Evolutionary conservation across 2,797 vertebrate species (phyloP).

Genomic region (Triplophysa bombifrons): DNA sequence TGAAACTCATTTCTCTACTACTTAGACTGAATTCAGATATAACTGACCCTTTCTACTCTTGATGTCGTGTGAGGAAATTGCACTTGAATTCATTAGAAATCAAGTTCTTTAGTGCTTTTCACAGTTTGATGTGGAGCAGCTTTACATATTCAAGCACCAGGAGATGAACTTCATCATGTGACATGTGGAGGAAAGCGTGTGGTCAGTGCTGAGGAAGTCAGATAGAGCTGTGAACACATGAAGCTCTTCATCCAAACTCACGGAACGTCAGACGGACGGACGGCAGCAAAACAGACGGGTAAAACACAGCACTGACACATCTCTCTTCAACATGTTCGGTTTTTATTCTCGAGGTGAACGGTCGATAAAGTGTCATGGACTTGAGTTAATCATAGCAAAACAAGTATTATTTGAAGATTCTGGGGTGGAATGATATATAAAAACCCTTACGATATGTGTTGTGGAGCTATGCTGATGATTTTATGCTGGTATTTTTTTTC

Average conservation of each 20-base stretch:
- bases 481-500: not conserved
- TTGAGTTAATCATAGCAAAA: not conserved
- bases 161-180: not conserved
- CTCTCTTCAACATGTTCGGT: too few relatives aligned
- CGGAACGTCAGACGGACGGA: not conserved
- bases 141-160: not conserved
- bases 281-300: not conserved
- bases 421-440: too few relatives aligned
- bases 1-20: too few relatives aligned
- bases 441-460: too few relatives aligned
- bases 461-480: too few relatives aligned
- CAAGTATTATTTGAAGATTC: not conserved
- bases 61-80: too few relatives aligned
- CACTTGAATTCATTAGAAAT: too few relatives aligned
- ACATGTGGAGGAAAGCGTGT: not conserved
- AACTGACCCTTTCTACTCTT: too few relatives aligned
- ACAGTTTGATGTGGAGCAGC: too few relatives aligned
- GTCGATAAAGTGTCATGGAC: too few relatives aligned
- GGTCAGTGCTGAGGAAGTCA: constrained; percentile 28
- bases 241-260: not conserved
- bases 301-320: not conserved
- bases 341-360: not conserved
- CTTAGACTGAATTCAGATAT: too few relatives aligned
- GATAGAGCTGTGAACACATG: constrained; percentile 11
- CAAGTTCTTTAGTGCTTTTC: too few relatives aligned